Conservation (phyloP, 2,797 vertebrate genomes). For the Fistularia commersonii region DNA sequence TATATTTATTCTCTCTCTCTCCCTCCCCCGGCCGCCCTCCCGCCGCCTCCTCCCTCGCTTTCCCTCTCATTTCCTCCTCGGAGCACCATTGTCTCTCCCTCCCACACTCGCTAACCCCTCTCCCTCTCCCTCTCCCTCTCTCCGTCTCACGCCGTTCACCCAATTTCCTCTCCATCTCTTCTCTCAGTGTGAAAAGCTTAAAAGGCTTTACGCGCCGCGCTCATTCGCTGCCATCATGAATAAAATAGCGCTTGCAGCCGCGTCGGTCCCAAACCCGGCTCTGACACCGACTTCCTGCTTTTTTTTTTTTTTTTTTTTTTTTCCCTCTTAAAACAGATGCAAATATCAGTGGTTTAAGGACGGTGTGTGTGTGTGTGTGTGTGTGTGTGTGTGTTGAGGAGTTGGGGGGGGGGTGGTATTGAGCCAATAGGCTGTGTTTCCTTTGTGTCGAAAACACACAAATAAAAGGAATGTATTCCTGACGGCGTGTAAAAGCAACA, state of each 20-base stretch:
- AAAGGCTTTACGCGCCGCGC: conserved; percentile 61
- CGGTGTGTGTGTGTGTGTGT: too few species aligned
- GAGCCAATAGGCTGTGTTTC: conserved; percentile 21
- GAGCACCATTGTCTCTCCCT: conserved; percentile 42
- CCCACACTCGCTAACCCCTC: conserved; percentile 48
- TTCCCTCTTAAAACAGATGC: conserved; percentile 28
- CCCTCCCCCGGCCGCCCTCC: too few species aligned
- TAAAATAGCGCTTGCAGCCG: conserved; percentile 49
- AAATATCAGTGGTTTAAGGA: conserved; percentile 33
- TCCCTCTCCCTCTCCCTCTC: conserved; percentile 34
- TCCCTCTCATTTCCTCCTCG: conserved; percentile 33
- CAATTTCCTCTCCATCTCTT: conserved; percentile 62
- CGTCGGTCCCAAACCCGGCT: conserved; percentile 41
- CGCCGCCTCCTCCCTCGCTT: too few species aligned
- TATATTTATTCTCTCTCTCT: conserved; percentile 34
- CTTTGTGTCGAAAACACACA: neutral
- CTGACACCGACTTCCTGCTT: conserved; percentile 34
- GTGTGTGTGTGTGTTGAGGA: too few species aligned
- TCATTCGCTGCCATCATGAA: conserved; percentile 60
- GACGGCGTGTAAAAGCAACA: neutral
- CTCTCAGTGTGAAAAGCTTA: conserved; percentile 64
- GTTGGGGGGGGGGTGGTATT: conserved; percentile 2
- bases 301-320: too few species aligned
- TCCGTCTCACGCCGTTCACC: conserved; percentile 52
- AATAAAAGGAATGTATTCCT: too few species aligned